Percentiles rank a stretch among this genome's conserved stretches.
These are phyloP conservation scores for Gibbula magus DNA, from an alignment of 2,888 invertebrate genomes.

Conservation along the genomic window DNA sequence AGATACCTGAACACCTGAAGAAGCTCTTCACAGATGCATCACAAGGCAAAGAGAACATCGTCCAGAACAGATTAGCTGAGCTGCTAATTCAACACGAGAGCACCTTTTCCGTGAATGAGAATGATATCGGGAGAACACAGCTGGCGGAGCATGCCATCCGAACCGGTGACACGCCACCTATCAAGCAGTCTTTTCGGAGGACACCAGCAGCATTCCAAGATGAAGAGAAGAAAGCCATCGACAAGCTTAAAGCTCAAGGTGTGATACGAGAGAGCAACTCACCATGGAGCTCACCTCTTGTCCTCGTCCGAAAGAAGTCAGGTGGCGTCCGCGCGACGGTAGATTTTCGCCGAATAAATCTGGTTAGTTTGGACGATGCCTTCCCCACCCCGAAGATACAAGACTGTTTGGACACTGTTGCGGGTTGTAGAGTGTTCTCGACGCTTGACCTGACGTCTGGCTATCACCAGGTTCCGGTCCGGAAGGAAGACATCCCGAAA, in stretches of 20 bases:
- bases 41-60: not conserved
- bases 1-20: constrained; percentile 29
- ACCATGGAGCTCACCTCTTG: too few relatives aligned
- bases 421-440: constrained; percentile 26
- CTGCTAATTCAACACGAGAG: constrained; percentile 25
- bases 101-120: too few relatives aligned
- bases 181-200: too few relatives aligned
- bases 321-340: constrained; percentile 37
- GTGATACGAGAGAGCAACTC: too few relatives aligned
- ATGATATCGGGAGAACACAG: constrained; percentile 39
- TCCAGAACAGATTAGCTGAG: constrained; percentile 7
- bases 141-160: constrained; percentile 37
- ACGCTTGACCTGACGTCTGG: constrained; percentile 38
- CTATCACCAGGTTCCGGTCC: constrained; percentile 42
- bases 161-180: too few relatives aligned
- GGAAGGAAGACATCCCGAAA: not conserved
- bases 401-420: too few relatives aligned
- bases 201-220: constrained; percentile 33
- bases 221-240: constrained; percentile 38
- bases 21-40: constrained; percentile 17
- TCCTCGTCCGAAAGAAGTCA: too few relatives aligned
- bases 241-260: constrained; percentile 35
- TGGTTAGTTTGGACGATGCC: constrained; percentile 35
- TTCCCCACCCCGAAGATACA: constrained; percentile 19
- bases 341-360: constrained; percentile 37